Evolutionary conservation across 2,113 vertebrate species (phyloP).

Genomic region (Antennarius striatus): DNA sequence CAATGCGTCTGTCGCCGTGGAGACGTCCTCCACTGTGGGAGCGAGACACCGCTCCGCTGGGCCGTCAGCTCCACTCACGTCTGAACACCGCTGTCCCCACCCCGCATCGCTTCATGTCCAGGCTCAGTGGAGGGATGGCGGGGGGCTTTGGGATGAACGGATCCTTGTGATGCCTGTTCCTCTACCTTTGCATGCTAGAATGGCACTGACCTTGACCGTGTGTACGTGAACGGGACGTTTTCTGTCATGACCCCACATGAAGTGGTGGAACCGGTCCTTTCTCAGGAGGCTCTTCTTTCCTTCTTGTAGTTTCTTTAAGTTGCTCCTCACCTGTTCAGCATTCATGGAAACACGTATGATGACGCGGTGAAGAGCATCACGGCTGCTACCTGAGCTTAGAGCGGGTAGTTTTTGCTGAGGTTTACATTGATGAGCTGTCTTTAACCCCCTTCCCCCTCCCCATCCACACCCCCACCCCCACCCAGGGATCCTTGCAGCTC

Average conservation of each 20-base stretch:
- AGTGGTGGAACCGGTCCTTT: conserved; percentile 23
- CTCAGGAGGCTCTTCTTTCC: not conserved
- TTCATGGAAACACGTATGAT: not conserved
- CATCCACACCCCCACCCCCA: no score
- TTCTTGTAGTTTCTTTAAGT: no score
- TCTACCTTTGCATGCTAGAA: conserved; percentile 59
- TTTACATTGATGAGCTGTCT: no score
- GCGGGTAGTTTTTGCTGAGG: no score
- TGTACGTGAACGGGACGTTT: conserved; percentile 46
- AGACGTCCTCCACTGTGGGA: conserved; percentile 44
- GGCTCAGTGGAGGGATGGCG: conserved; percentile 4
- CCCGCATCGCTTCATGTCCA: conserved; percentile 39
- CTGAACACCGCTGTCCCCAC: conserved; percentile 39
- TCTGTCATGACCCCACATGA: conserved; percentile 29
- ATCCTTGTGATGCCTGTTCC: conserved; percentile 52
- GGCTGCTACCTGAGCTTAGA: no score
- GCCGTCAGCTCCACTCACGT: conserved; percentile 56
- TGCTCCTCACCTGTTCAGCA: conserved; percentile 1
- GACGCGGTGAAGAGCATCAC: no score
- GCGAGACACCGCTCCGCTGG: conserved; percentile 25
- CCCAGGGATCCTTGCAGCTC: conserved; percentile 23
- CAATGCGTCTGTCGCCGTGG: conserved; percentile 32
- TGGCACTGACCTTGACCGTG: conserved; percentile 40
- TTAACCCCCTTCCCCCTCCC: no score
- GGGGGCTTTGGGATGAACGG: conserved; percentile 23